These are phyloP conservation scores for Pocillopora verrucosa DNA, from an alignment of 64 coral and sea anemone species.

Conservation along the genomic window DNA sequence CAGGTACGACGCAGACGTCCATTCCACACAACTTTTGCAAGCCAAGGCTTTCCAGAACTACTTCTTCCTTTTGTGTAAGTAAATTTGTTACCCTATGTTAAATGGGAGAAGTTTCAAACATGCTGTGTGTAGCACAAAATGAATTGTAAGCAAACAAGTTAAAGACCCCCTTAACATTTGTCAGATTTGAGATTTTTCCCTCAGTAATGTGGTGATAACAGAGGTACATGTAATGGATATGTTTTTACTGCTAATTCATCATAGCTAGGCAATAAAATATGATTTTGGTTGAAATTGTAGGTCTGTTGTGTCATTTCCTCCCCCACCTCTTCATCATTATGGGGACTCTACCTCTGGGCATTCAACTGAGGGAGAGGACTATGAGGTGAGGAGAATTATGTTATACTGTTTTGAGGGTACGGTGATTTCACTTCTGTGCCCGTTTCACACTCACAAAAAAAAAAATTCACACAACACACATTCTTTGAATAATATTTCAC, in stretches of 20 bases:
- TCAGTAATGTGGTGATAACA: no score
- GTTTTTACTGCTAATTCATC: background rate
- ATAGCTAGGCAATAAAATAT: background rate
- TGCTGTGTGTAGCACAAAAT: no score
- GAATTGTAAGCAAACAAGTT: no score
- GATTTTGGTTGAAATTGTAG: slow-evolving; percentile 8
- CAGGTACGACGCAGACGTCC: slow-evolving; percentile 13
- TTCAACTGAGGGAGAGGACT: slow-evolving; percentile 51
- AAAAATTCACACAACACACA: no score
- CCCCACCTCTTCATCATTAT: slow-evolving; percentile 66
- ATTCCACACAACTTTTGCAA: slow-evolving; percentile 2
- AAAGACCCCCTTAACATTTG: no score
- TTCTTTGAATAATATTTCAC: no score
- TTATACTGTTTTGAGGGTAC: no score
- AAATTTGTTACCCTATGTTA: background rate
- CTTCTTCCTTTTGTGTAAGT: slow-evolving; percentile 75
- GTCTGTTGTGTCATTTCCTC: slow-evolving; percentile 54
- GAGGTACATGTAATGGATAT: no score
- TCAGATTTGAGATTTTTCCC: no score
- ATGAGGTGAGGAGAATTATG: slow-evolving; percentile 21
- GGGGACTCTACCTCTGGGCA: slow-evolving; percentile 41
- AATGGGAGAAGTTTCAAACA: no score
- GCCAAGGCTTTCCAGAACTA: slow-evolving; percentile 33
- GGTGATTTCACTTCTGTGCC: no score
- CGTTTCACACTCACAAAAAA: no score